Conservation (phyloP, 2,888 invertebrate genomes). For the Gandaritis pyraliata region DNA sequence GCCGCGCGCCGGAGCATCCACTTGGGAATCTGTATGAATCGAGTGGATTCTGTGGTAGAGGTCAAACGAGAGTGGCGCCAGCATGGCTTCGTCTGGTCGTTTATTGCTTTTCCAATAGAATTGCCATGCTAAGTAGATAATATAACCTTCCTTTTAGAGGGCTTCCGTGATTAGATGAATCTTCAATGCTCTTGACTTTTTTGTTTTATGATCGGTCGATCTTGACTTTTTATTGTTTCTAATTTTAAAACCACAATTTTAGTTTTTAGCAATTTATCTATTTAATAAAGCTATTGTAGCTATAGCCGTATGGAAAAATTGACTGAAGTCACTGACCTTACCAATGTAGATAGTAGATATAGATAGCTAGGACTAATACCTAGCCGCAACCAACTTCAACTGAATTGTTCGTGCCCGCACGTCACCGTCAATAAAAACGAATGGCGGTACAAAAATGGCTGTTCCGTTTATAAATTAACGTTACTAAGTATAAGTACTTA, state of each 20-base stretch:
- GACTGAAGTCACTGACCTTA: too few relatives aligned
- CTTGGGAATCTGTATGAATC: slow-evolving; percentile 52
- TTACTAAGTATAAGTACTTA: slow-evolving; percentile 45
- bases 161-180: slow-evolving; percentile 47
- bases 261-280: too few relatives aligned
- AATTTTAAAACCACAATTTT: slow-evolving; percentile 2
- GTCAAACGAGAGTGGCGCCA: slow-evolving; percentile 64
- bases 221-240: slow-evolving; percentile 21
- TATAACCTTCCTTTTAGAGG: slow-evolving; percentile 51
- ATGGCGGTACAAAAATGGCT: slow-evolving; percentile 49
- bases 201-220: slow-evolving; percentile 25
- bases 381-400: not conserved
- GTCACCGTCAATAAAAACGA: slow-evolving; percentile 32
- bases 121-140: slow-evolving; percentile 44
- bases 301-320: too few relatives aligned
- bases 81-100: slow-evolving; percentile 60
- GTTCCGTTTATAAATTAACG: slow-evolving; percentile 61
- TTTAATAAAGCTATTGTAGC: too few relatives aligned
- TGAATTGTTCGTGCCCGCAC: slow-evolving; percentile 17
- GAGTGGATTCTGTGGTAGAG: slow-evolving; percentile 48
- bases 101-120: slow-evolving; percentile 57
- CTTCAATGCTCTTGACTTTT: slow-evolving; percentile 44
- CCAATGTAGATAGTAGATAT: too few relatives aligned
- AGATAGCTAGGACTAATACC: not conserved
- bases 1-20: slow-evolving; percentile 41